Percentiles rank a stretch among this genome's conserved stretches.
phyloP scores from a whole-genome alignment of 2,113 vertebrate species.

The Passer domesticus region DNA sequence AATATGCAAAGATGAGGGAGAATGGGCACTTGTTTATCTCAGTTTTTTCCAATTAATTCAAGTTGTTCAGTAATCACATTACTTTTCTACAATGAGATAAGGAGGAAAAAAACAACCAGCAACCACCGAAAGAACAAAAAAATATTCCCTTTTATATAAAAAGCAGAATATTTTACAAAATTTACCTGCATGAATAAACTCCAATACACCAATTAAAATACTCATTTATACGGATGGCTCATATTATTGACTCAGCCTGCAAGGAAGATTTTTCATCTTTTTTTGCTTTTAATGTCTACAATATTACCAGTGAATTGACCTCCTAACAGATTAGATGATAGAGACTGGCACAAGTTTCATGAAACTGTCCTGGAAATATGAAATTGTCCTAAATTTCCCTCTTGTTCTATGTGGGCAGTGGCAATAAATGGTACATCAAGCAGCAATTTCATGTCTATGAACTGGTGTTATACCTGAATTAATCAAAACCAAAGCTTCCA shows the following conservation, averaged over 20 bases:
- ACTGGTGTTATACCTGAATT: background rate
- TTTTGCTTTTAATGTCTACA: background rate
- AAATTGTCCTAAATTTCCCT: background rate
- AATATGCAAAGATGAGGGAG: conserved; percentile 1
- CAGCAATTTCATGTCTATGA: background rate
- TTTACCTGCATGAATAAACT: background rate
- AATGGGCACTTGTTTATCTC: conserved; percentile 12
- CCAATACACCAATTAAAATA: background rate
- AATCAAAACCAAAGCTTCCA: background rate
- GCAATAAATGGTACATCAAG: background rate
- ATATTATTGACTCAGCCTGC: background rate
- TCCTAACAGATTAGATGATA: background rate
- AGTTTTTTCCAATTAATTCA: conserved; percentile 13
- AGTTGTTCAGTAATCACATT: conserved; percentile 17
- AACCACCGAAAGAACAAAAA: background rate
- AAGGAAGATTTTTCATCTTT: background rate
- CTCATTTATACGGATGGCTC: background rate
- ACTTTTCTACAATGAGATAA: conserved; percentile 5
- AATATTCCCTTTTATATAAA: background rate
- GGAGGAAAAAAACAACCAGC: background rate
- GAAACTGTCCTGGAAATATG: background rate
- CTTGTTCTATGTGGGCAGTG: background rate
- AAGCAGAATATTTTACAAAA: background rate
- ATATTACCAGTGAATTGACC: background rate
- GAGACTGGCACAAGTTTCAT: background rate